Evolutionary conservation across 2,797 vertebrate genomes (phyloP), one percentile per base, ranked within the genome.

Genomic region (Zalophus californianus): DNA sequence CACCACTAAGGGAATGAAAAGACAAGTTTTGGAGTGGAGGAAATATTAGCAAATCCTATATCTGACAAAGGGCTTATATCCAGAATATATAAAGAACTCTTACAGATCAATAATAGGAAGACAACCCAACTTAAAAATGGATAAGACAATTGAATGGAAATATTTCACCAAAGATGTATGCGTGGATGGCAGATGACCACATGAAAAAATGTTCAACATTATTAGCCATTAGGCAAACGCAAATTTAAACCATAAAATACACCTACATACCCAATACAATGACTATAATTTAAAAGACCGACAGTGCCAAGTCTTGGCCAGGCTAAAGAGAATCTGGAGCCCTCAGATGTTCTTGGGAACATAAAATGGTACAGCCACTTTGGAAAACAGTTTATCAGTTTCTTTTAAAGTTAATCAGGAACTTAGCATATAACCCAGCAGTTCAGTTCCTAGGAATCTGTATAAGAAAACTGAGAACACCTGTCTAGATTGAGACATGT

Each of bases 371-470:
- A 38, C 15, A 41, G 48, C 11, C 11, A 66, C 80, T 80, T 90
- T 66, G 48, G 80, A 82, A 80, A 80, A 90, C 48, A 82, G 41
- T 90, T 72, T 84, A 18, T 44, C 35, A 80, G 32, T 91, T 91
- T 77, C 77, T 83, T 77, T n/a, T 60, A 77, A 80, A 75, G 48
- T 29, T 73, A 91, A 77, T 77, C 50, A 70, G 44, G 79, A 94
- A 79, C 21, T 79, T 72, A 38, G 14, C 54, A 85, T 73, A 62
- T 13, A 92, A 38, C 29, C n/a, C 15, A 94, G 35, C 18, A 88
- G 14, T 78, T 91, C 72, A 18, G 6, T 64, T 92, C 25, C 86
- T 89, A 78, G 48, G 20, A 88, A 23, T 91, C 78, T 78, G 15
- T 77, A 9, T 68, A 78, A 88, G 44, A 78, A 88, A 66, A 32